Evolutionary conservation across 35 echinoderm and acorn worm species (phyloP), one percentile per base, ranked within the genome.

Genomic region (Lytechinus variegatus): DNA sequence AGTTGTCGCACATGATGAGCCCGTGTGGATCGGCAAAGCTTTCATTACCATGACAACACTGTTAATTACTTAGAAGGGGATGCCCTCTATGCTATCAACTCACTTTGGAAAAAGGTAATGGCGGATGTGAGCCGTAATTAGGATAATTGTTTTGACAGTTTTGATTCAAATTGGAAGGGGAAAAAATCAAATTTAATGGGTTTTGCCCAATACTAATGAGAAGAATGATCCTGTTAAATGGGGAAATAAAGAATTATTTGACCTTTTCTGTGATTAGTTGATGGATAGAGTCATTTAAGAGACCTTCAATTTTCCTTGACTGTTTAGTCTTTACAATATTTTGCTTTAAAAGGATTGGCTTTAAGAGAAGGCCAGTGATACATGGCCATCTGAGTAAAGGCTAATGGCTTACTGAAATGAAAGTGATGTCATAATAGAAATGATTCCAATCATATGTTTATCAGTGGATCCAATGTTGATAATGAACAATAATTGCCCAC

Each of bases 21-120:
- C 9, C 52, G 53, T 93, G 92, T 57, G 55, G 92, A 27, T 93
- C 88, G 52, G 9, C 52, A 14, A 93, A 57, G 53, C 28, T 55
- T 19, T 54, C 53, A 27, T 93, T 57, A 54, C 92, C 92, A 57
- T 93, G 92, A 54, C 55, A 57, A 93, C 54, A 13, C n/a, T 55
- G 92, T 28, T 93, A 93, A 93, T 93, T 54, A 93, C 92, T 93
- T 93, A 93, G n/a, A 90, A 21, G 29, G 52, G 88, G 88, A 44
- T 90, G 88, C 27, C 88, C 88, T 28, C 52, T 16, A 52, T 90
- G 52, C 88, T 52, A 90, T 54, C 88, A 52, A 54, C 88, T 90
- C 66, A 7, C 66, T 79, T 79, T 79, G 19, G 66, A 79, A 79
- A 24, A 79, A 79, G 66, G 66, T 79, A 79, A 79, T 79, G 66